Evolutionary conservation across 1,140 invertebrate genomes (phyloP), one percentile per base, ranked within the genome.

Genomic region (Hyles euphorbiae): DNA sequence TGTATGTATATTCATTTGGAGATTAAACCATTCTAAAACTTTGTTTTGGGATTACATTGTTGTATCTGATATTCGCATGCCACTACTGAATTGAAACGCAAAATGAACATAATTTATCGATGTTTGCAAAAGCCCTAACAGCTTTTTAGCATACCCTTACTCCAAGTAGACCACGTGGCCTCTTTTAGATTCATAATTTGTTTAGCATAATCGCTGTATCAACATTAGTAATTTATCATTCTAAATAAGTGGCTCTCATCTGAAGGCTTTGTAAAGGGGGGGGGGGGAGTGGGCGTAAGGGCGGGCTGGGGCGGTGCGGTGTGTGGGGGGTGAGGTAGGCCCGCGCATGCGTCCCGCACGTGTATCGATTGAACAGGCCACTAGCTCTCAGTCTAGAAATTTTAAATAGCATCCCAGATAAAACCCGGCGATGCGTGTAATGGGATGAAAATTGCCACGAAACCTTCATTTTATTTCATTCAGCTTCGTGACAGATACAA

Each of bases 311-410:
- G 1, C 22, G 22, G 22, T 9, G 5, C 4, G 46, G 44, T 56
- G 45, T 34, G 8, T 32, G 32, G 54, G 22, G 46, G 49, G 52
- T 45, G 56, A 4, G n/a, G 34, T 34, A 49, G 11, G 32, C 53
- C 50, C 40, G 59, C 70, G 70, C 72, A 68, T 67, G 70, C 68
- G 70, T 61, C 49, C 59, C 51, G 58, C 32, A 51, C 34, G 34
- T 50, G 10, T 53, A 53, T 36, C 52, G 47, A 48, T 48, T 48
- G 36, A 40, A 40, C 47, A 8, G 22, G 8, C 3, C 47, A 22
- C 47, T 6, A 11, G 47, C 6, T 48, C 22, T 22, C 22, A 48
- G 47, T 12, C 47, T 48, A 48, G 47, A 48, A 11, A 12, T 48
- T 48, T 48, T n/a, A 48, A 48, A 48, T 48, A n/a, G 47, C 47